Base-by-base conservation (phyloP, 2,113 vertebrate genomes). In the Cairina moschata region DNA sequence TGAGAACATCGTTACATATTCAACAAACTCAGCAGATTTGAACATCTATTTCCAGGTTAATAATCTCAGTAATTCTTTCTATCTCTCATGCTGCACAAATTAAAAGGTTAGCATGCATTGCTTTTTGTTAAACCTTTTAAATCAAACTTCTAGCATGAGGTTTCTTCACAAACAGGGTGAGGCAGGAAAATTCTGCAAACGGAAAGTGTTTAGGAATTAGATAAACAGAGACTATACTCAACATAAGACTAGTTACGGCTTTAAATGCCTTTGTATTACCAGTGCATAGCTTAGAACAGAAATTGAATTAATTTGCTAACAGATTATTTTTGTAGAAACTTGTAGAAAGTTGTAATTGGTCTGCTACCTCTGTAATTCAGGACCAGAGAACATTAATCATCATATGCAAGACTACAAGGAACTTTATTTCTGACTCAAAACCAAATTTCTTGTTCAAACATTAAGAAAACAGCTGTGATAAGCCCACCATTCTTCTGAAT, bases 141-240 rank as follows among this genome's bases (percentile, higher is more conserved):
- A 56, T 34, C 16, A 54, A 78, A 28, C 22, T 81, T 90, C 68
- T 86, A 78, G 25, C 38, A 68, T 21, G n/a, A 90, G 48, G 38
- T 9, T 72, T 87, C 74, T 88, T 89, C 84, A 74, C 15, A 48
- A 22, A 59, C 13, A 59, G 46, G 31, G 63, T 7, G 13, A 86
- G n/a, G 58, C 48, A 72, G 52, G 52, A 91, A 95, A 91, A 91
- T 38, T 72, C 73, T 72, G 71, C 73, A 88, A 77, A 86, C 8
- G 12, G 28, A 44, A 88, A 50, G 28, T 7, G 6, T 82, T 91
- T 20, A 74, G 15, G 58, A 66, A 11, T 55, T 60, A 54, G 25
- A 60, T 87, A 91, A 87, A 15, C 26, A 54, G 32, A 86, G 48
- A 40, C 31, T 55, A 28, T 2, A 63, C 6, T 55, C 17, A 26